Evolutionary conservation across 2,797 vertebrate genomes (phyloP).

Genomic region (Pipistrellus nathusii): DNA sequence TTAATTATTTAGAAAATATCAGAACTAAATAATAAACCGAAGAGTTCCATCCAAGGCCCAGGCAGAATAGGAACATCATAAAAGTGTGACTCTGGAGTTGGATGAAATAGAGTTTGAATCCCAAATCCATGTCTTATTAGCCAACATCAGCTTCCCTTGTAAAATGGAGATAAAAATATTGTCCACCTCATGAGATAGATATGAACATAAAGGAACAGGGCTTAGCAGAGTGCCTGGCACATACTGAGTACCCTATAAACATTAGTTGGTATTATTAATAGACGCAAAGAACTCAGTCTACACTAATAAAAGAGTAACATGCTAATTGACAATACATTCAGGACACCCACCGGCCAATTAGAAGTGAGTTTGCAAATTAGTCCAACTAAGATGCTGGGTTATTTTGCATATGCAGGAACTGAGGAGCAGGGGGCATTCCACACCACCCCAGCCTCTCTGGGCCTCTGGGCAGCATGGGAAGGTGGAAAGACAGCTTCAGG

Average conservation of each 20-base stretch:
- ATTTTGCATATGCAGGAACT: no score
- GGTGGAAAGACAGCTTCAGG: no score
- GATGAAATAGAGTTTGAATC: not conserved
- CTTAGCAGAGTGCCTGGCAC: not conserved
- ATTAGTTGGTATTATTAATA: not conserved
- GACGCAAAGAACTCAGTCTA: not conserved
- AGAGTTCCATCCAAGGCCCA: not conserved
- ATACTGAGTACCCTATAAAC: not conserved
- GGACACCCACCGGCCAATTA: no score
- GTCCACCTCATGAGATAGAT: not conserved
- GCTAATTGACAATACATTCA: no score
- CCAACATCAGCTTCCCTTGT: not conserved
- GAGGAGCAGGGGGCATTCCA: no score
- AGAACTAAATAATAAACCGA: not conserved
- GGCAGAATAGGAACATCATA: not conserved
- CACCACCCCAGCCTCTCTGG: no score
- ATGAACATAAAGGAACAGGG: not conserved
- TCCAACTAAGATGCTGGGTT: no score
- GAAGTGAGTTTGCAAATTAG: no score
- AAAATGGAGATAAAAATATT: not conserved
- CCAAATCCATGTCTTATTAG: not conserved
- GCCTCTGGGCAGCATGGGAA: no score
- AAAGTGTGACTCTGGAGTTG: conserved; percentile 5
- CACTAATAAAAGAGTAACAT: no score
- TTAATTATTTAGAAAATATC: not conserved